Evolutionary conservation across 1,140 invertebrate genomes (phyloP).

Genomic region (Drosophila chauvacae): DNA sequence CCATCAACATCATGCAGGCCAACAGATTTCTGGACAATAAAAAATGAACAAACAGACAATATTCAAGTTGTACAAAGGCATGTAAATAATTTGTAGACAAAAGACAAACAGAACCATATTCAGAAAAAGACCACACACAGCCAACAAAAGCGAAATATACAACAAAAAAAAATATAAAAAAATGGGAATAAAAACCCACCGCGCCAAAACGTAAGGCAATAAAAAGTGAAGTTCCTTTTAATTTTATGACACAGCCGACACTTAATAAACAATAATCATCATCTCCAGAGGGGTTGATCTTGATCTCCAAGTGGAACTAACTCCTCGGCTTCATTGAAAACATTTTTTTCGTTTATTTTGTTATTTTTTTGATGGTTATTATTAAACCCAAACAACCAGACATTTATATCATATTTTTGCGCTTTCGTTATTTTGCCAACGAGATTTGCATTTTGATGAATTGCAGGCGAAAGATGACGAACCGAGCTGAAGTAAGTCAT

Average conservation of each 20-base stretch:
- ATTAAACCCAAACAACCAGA: slow-evolving; percentile 3
- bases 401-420: slow-evolving; percentile 14
- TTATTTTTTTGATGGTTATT: slow-evolving; percentile 2
- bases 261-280: slow-evolving; percentile 80
- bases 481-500: slow-evolving; percentile 66
- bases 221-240: slow-evolving; percentile 73
- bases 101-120: slow-evolving; percentile 8
- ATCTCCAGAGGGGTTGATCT: slow-evolving; percentile 26
- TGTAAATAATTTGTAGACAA: slow-evolving; percentile 45
- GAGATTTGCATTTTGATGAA: slow-evolving; percentile 84
- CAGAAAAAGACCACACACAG: slow-evolving; percentile 46
- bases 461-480: slow-evolving; percentile 59
- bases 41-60: slow-evolving; percentile 2
- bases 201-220: slow-evolving; percentile 67
- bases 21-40: slow-evolving; percentile 24
- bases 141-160: slow-evolving; percentile 12
- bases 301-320: slow-evolving; percentile 35
- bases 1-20: slow-evolving; percentile 13
- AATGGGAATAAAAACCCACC: slow-evolving; percentile 17
- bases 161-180: slow-evolving; percentile 27
- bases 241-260: slow-evolving; percentile 73
- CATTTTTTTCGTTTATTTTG: neutral
- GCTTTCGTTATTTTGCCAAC: slow-evolving; percentile 49
- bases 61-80: slow-evolving; percentile 9
- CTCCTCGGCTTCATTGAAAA: slow-evolving; percentile 33